These are phyloP conservation scores for Telenomus remus DNA, from an alignment of 1,140 invertebrate genomes.

Conservation along the genomic window DNA sequence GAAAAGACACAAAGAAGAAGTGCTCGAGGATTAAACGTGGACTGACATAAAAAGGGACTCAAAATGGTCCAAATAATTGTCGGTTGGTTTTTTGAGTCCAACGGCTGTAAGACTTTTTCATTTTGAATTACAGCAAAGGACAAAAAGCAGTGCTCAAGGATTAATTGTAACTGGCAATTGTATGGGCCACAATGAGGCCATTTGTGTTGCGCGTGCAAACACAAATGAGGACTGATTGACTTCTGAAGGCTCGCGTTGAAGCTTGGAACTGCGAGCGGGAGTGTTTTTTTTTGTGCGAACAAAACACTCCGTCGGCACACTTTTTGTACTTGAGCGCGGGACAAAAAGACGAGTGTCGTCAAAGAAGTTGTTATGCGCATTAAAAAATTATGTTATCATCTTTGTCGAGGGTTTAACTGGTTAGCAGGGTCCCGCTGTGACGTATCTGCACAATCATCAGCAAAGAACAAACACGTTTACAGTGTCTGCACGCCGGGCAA, in stretches of 20 bases:
- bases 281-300: conserved; percentile 27
- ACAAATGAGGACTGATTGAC: conserved; percentile 10
- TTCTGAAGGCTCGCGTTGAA: conserved; percentile 34
- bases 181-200: not conserved
- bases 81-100: no score
- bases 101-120: no score
- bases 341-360: conserved; percentile 13
- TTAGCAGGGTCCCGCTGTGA: conserved; percentile 32
- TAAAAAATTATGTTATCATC: conserved; percentile 54
- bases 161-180: no score
- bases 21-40: no score
- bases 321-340: conserved; percentile 13
- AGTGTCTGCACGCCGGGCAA: conserved; percentile 35
- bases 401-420: conserved; percentile 41
- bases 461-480: conserved; percentile 51
- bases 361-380: conserved; percentile 45
- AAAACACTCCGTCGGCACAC: conserved; percentile 29
- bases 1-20: no score
- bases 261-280: conserved; percentile 20
- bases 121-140: no score
- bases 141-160: no score
- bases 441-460: conserved; percentile 40
- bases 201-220: conserved; percentile 7
- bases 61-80: no score
- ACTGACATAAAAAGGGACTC: no score